Percentiles rank a stretch among this genome's conserved stretches.
Evolutionary conservation across 2,888 invertebrate species (phyloP).

Genomic region (Gasteruption jaculator): DNA sequence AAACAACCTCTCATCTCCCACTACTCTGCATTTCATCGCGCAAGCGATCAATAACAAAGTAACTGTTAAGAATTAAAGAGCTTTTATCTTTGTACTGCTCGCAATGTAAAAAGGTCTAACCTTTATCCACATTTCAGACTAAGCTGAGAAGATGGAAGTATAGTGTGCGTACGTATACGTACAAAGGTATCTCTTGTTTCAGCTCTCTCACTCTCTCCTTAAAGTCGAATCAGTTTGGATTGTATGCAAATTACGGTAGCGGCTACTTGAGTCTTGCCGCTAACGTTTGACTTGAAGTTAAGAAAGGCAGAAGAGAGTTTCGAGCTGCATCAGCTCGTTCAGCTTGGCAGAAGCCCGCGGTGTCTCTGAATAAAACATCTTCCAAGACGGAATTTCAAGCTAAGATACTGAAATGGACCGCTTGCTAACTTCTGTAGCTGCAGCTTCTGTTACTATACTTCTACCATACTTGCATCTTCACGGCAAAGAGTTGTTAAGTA

Average conservation of each 20-base stretch:
- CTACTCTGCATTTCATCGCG: no score
- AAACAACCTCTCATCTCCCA: no score
- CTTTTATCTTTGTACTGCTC: no score
- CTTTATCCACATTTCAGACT: no score
- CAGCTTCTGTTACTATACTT: slow-evolving; percentile 14
- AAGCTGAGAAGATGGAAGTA: no score
- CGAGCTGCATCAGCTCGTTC: slow-evolving; percentile 33
- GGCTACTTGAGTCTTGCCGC: slow-evolving; percentile 45
- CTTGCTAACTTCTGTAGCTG: slow-evolving; percentile 14
- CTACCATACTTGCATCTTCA: slow-evolving; percentile 15
- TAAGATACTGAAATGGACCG: slow-evolving; percentile 27
- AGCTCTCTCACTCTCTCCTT: slow-evolving; percentile 7
- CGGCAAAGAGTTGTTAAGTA: slow-evolving; percentile 43
- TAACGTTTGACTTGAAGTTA: slow-evolving; percentile 37
- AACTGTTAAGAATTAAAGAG: no score
- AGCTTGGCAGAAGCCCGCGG: slow-evolving; percentile 37
- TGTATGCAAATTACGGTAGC: slow-evolving; percentile 50
- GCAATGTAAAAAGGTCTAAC: no score
- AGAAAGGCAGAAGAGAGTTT: slow-evolving; percentile 30
- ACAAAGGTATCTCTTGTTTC: no score
- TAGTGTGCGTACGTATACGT: no score
- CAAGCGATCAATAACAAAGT: no score
- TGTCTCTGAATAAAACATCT: slow-evolving; percentile 51
- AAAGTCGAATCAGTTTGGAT: slow-evolving; percentile 41
- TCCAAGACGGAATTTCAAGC: slow-evolving; percentile 43